Evolutionary conservation across 2,797 vertebrate genomes (phyloP), one percentile per base, ranked within the genome.

Genomic region (Pelochelys cantorii): DNA sequence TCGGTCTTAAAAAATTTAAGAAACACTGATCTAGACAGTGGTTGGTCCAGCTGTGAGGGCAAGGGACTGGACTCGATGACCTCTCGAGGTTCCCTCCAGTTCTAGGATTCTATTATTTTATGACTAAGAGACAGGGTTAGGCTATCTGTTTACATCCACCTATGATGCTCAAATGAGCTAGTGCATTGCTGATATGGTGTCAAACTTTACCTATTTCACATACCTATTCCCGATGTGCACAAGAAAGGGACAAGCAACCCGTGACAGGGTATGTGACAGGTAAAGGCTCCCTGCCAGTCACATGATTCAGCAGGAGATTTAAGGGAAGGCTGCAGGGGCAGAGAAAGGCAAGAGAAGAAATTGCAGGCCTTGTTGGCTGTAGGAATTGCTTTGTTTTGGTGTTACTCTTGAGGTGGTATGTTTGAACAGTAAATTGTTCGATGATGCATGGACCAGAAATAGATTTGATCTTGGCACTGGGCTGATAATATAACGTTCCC

Each of bases 391-490:
- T 85, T 68, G 59, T 81, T 87, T 81, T 48, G 18, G 42, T 77
- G 27, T 53, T 53, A 54, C 0, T 0, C 10, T 29, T 55, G 31
- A 65, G n/a, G 8, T 86, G 62, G 52, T 53, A 79, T n/a, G 23
- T 37, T 34, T 34, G 17, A 80, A 78, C 71, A 83, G 12, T 11
- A 56, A 7, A 81, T 82, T n/a, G 27, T 42, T 74, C 14, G 25
- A 37, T 1, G 0, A 34, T 5, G 8, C 56, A 29, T 5, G 37
- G 14, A 53, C n/a, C 42, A 57, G 14, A 25, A 31, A 18, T 0
- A 0, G 80, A 31, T 20, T 0, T 71, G n/a, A 0, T 55, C 1
- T 0, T 37, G 27, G 11, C 14, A 42, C 13, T 7, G 15, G 79
- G 65, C 55, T 79, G 87, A 13, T 27, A 74, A 93, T 88, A 68